Evolutionary conservation across 2,797 vertebrate species (phyloP).

Genomic region (Geotrypetes seraphini): DNA sequence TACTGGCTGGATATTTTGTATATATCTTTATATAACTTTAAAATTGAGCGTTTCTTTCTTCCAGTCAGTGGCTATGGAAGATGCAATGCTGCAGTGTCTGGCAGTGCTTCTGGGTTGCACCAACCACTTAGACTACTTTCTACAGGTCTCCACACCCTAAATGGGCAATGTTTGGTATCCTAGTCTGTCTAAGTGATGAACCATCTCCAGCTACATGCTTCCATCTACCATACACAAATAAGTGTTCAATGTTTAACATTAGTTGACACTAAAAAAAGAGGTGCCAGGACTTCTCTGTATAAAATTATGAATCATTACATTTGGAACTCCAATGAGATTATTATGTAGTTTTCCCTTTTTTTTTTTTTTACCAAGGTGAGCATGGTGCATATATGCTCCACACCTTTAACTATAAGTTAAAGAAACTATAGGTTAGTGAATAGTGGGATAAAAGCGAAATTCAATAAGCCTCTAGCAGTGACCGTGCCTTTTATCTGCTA

Average conservation of each 20-base stretch:
- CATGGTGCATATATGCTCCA: neutral
- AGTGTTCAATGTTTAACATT: constrained; percentile 29
- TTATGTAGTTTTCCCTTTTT: neutral
- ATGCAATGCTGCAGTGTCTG: constrained; percentile 46
- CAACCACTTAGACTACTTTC: constrained; percentile 48
- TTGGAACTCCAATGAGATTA: neutral
- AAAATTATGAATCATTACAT: neutral
- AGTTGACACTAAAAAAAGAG: constrained; percentile 7
- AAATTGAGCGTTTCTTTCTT: constrained; percentile 44
- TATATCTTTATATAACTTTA: constrained; percentile 20
- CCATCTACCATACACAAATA: constrained; percentile 19
- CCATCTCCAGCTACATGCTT: constrained; percentile 29
- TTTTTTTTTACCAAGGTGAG: constrained; percentile 1
- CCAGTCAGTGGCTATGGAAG: constrained; percentile 44
- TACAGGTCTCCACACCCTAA: constrained; percentile 43
- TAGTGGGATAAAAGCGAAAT: too few species aligned
- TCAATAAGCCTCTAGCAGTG: too few species aligned
- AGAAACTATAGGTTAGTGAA: neutral
- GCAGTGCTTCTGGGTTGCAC: constrained; percentile 45
- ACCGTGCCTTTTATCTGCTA: too few species aligned
- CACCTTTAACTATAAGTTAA: constrained; percentile 2
- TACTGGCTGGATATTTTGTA: constrained; percentile 13
- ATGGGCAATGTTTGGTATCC: constrained; percentile 25
- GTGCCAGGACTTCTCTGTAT: constrained; percentile 2
- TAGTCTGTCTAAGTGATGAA: constrained; percentile 24